Base-by-base conservation (phyloP, 2,113 vertebrate genomes). In the Sapayoa aenigma region DNA sequence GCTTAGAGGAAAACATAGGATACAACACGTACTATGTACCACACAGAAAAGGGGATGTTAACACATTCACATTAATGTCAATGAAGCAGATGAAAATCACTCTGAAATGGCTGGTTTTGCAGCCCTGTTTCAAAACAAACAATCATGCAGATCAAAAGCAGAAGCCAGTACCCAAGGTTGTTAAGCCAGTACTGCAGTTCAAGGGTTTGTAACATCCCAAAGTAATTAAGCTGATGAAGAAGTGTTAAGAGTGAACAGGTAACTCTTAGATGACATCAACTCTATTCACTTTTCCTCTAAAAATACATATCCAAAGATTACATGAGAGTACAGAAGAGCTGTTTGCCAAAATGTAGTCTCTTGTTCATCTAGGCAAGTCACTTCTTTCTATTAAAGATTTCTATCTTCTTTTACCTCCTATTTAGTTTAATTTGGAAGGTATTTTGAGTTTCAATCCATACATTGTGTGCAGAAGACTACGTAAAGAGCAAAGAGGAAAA, bases 21-120 rank as follows among this genome's bases (percentile, higher is more conserved):
- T 8, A 15, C 39, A 37, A 14, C 25, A 9, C 0, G 3, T 16
- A 7, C 42, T 12, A 10, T 0, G 30, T 28, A 18, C 1, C 1
- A 28, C 39, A 41, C 27, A 25, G n/a, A 44, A 68, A 16, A 33
- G 10, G 39, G 30, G 8, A 56, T 12, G 10, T 5, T 9, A 55
- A 33, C 28, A 37, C 11, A 6, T 1, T 49, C 12, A 28, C 33
- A 41, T 22, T 7, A 44, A 66, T 56, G 49, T 24, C 1, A 3
- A 27, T 12, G 9, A 52, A 65, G 58, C 13, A 18, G 18, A 31
- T 35, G 15, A 35, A 37, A 39, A 33, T 8, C 14, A 9, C 15
- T 10, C 1, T 1, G 23, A 83, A 73, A 77, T 3, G 14, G 37
- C n/a, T 60, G 35, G 30, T 83, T 50, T 41, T 50, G 14, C 42